Conservation (phyloP, 30 jellyfish, hydroid and myxozoan species). For the Rhopilema esculentum region DNA sequence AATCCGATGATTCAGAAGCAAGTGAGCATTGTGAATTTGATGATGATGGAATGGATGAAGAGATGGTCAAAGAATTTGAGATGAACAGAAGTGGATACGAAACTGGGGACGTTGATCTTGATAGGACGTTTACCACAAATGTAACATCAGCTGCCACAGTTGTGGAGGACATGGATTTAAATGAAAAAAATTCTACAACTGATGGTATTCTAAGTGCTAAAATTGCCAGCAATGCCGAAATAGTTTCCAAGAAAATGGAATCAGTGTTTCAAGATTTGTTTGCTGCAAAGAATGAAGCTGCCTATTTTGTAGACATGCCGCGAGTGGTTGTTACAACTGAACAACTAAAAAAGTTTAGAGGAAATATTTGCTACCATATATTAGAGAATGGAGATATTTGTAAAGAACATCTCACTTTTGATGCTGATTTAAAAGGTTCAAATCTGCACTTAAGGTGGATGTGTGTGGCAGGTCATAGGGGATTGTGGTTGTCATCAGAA, state of each 20-base stretch:
- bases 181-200: background rate
- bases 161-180: background rate
- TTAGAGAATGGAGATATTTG: background rate
- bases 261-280: too few relatives aligned
- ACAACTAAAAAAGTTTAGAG: background rate
- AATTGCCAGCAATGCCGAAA: background rate
- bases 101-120: background rate
- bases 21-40: background rate
- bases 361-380: background rate
- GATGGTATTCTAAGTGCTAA: background rate
- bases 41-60: constrained; percentile 7
- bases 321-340: background rate
- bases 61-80: background rate
- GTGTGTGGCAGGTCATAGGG: too few relatives aligned
- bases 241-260: background rate
- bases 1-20: background rate
- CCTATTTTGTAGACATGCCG: background rate
- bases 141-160: background rate
- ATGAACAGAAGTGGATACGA: background rate
- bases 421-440: background rate
- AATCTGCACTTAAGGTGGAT: too few relatives aligned
- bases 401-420: background rate
- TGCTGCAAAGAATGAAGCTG: too few relatives aligned
- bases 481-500: too few relatives aligned
- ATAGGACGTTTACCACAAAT: constrained; percentile 10